Evolutionary conservation across 2,888 invertebrate genomes (phyloP).

Genomic region (Crepidodera aurea): DNA sequence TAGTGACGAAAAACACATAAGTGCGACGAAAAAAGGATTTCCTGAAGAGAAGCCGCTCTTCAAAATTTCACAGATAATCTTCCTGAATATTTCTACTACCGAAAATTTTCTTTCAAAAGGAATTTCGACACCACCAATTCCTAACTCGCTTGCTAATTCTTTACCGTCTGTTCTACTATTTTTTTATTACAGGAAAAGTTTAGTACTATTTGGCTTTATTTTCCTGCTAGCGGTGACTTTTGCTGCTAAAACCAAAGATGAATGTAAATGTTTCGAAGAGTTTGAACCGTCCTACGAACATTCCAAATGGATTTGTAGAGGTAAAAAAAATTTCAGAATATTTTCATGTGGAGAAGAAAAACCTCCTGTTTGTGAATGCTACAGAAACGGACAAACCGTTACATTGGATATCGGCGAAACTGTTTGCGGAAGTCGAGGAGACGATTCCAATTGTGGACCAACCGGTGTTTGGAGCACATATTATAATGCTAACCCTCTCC

Average conservation of each 20-base stretch:
- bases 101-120: no score
- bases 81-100: no score
- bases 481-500: slow-evolving; percentile 40
- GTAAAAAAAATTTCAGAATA: slow-evolving; percentile 43
- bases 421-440: slow-evolving; percentile 38
- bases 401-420: slow-evolving; percentile 48
- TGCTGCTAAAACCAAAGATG: slow-evolving; percentile 17
- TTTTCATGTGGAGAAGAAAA: slow-evolving; percentile 48
- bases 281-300: slow-evolving; percentile 45
- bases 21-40: no score
- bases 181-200: slow-evolving; percentile 15
- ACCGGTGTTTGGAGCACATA: slow-evolving; percentile 42
- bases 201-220: not conserved
- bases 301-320: slow-evolving; percentile 44
- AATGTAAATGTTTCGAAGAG: slow-evolving; percentile 50
- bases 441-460: slow-evolving; percentile 39
- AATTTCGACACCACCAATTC: no score
- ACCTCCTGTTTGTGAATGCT: slow-evolving; percentile 50
- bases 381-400: slow-evolving; percentile 40
- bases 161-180: not conserved
- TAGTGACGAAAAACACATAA: no score
- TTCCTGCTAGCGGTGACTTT: not conserved
- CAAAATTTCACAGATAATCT: no score
- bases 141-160: no score
- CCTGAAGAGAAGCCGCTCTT: no score